Evolutionary conservation across 2,113 vertebrate genomes (phyloP).

Genomic region (Acinonyx jubatus): DNA sequence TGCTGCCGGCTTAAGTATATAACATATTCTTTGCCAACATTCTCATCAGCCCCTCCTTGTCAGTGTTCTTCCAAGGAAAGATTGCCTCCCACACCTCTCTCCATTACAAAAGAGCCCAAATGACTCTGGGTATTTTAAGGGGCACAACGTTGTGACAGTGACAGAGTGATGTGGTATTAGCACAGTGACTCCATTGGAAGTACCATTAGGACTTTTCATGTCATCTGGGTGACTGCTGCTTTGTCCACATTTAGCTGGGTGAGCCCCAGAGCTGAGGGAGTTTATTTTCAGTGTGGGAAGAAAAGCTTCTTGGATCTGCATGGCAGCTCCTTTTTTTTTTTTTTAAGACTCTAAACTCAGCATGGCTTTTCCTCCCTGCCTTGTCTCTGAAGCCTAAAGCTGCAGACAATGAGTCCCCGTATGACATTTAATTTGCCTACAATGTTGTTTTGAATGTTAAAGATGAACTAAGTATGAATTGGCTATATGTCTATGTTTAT

Average conservation of each 20-base stretch:
- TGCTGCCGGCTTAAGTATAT: not conserved
- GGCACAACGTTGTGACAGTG: slow-evolving; percentile 38
- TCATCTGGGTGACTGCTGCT: slow-evolving; percentile 53
- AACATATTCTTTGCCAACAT: slow-evolving; percentile 15
- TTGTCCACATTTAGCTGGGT: slow-evolving; percentile 58
- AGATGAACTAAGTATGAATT: not conserved
- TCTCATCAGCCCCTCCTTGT: slow-evolving; percentile 58
- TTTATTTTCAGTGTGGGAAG: slow-evolving; percentile 70
- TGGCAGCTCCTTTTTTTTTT: not conserved
- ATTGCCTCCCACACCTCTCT: slow-evolving; percentile 68
- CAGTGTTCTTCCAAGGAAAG: slow-evolving; percentile 56
- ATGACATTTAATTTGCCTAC: not conserved
- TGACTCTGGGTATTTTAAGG: slow-evolving; percentile 37
- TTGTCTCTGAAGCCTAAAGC: not conserved
- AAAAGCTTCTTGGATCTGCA: slow-evolving; percentile 51
- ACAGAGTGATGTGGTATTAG: slow-evolving; percentile 47
- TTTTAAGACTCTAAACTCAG: not conserved
- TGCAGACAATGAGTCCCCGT: not conserved
- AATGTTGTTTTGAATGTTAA: slow-evolving; percentile 4
- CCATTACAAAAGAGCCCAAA: slow-evolving; percentile 59
- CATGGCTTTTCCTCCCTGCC: not conserved
- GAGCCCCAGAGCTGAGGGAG: slow-evolving; percentile 46
- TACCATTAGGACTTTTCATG: slow-evolving; percentile 38
- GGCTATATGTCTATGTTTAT: not conserved
- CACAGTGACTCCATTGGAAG: slow-evolving; percentile 54